These are phyloP conservation scores for Operophtera brumata DNA, from an alignment of 2,888 invertebrate species.

Conservation along the genomic window DNA sequence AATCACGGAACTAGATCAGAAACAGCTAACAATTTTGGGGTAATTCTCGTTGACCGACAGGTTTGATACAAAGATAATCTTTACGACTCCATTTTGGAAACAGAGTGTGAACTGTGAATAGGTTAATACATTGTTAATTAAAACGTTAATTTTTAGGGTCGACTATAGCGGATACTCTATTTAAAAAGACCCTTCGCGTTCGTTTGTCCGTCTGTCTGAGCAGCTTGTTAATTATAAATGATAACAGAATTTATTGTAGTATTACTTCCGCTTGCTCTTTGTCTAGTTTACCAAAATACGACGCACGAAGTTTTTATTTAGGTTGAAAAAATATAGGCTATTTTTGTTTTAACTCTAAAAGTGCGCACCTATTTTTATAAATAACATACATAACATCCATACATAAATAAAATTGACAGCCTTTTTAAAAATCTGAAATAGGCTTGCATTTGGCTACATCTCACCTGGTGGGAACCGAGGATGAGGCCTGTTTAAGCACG, in stretches of 20 bases:
- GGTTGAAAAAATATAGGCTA: too few species aligned
- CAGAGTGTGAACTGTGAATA: slow-evolving; percentile 16
- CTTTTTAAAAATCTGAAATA: too few species aligned
- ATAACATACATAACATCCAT: too few species aligned
- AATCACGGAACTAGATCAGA: slow-evolving; percentile 1
- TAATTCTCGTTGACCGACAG: too few species aligned
- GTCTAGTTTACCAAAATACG: slow-evolving; percentile 7
- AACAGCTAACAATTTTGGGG: slow-evolving; percentile 8
- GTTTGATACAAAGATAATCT: slow-evolving; percentile 16
- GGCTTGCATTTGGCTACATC: too few species aligned
- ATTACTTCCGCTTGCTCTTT: slow-evolving; percentile 17
- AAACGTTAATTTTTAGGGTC: slow-evolving; percentile 25
- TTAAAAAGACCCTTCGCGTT: background rate
- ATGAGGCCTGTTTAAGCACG: too few species aligned
- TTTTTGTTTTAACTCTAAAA: too few species aligned
- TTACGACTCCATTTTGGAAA: slow-evolving; percentile 20
- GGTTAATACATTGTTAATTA: slow-evolving; percentile 25
- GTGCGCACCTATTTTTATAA: too few species aligned
- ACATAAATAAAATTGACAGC: too few species aligned
- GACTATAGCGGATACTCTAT: slow-evolving; percentile 4
- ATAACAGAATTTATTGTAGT: slow-evolving; percentile 20
- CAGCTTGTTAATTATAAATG: slow-evolving; percentile 25
- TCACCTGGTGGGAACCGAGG: too few species aligned
- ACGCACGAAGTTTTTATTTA: background rate
- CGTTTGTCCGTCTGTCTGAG: slow-evolving; percentile 7